phyloP scores from a whole-genome alignment of 2,797 vertebrate genomes.

The Morelia viridis region DNA sequence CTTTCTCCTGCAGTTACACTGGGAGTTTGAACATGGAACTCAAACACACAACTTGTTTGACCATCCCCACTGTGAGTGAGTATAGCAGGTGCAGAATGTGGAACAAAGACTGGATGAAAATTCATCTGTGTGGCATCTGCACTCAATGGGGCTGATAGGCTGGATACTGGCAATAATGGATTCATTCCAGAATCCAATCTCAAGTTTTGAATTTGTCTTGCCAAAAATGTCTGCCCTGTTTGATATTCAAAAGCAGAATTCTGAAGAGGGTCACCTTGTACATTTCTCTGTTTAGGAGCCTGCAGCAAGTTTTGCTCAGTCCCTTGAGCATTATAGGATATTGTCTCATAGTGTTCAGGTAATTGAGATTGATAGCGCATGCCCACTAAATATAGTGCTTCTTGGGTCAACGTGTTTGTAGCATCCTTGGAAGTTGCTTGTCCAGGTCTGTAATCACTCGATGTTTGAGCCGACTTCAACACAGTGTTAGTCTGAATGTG shows the following conservation, averaged over 20 bases:
- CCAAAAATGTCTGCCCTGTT: constrained; percentile 81
- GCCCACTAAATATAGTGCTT: constrained; percentile 82
- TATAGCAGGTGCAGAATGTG: constrained; percentile 88
- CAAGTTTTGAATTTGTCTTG: constrained; percentile 83
- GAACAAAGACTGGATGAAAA: constrained; percentile 80
- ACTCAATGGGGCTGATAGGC: constrained; percentile 73
- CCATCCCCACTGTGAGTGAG: constrained; percentile 78
- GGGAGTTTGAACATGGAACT: constrained; percentile 84
- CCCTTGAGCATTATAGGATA: constrained; percentile 80
- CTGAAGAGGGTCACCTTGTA: constrained; percentile 72
- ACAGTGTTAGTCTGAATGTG: constrained; percentile 77
- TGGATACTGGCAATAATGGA: constrained; percentile 77
- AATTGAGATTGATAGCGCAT: constrained; percentile 75
- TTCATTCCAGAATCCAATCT: constrained; percentile 84
- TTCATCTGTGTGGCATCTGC: constrained; percentile 74
- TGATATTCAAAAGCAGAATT: constrained; percentile 84
- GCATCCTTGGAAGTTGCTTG: constrained; percentile 81
- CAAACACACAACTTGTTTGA: constrained; percentile 83
- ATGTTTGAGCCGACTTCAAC: constrained; percentile 72
- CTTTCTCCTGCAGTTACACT: constrained; percentile 76
- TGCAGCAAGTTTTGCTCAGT: constrained; percentile 82
- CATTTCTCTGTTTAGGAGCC: constrained; percentile 74
- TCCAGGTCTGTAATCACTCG: constrained; percentile 83
- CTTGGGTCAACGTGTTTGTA: constrained; percentile 86
- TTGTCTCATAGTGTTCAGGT: constrained; percentile 86